Base-by-base conservation (phyloP, 2,113 vertebrate species). In the Tetrao urogallus region DNA sequence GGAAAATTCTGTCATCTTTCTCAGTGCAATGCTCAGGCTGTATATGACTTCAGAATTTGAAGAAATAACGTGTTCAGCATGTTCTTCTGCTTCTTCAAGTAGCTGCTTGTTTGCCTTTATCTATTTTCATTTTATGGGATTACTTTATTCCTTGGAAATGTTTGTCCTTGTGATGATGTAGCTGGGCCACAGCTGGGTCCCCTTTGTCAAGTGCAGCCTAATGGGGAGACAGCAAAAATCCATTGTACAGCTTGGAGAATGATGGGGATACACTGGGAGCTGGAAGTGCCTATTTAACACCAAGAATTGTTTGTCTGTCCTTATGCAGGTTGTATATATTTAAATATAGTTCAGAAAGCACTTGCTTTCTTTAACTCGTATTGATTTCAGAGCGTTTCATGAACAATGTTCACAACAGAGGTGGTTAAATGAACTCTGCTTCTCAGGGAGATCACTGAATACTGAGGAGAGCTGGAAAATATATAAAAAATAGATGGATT, bases 211-310 rank as follows among this genome's bases (percentile, higher is more conserved):
- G 38, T 8, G 10, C 5, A 38, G 14, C 4, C 1, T 5, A 3
- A 3, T 0, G 3, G 21, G 36, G 20, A 47, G 64, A n/a, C 0
- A 15, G 22, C 15, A 45, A 52, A 64, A 61, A 10, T 2, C 27
- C 27, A 1, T 3, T 27, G 40, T 42, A 6, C 14, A 10, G 5
- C 20, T 42, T 1, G 5, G 34, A 36, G 43, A 47, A 12, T 2
- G 3, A 10, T 8, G 25, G 13, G 38, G 58, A 42, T 21, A 6
- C 2, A 3, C 17, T 60, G 38, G n/a, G 17, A 71, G 50, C 13
- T 71, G 58, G 58, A 21, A 24, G 12, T 1, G 0, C 10, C 27
- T 60, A 30, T 28, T 60, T 47, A 32, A 24, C 1, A 1, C 20
- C 4, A 42, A 24, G 58, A 24, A 66, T 36, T 52, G 5, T 43